Evolutionary conservation across 2,113 vertebrate species (phyloP).

Genomic region (Poeciliopsis turrubarensis): DNA sequence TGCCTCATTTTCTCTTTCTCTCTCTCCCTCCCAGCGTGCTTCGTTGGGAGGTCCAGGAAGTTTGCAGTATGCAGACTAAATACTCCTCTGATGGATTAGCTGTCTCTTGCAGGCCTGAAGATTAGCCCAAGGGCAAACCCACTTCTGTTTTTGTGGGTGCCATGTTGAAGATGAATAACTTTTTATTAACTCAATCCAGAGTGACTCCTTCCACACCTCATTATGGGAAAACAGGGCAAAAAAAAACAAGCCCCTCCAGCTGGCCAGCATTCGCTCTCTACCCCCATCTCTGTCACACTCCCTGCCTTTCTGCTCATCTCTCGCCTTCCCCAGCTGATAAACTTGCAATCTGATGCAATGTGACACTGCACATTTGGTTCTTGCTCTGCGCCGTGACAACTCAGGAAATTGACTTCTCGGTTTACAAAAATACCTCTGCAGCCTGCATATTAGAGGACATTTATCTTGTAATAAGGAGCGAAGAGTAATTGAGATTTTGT

Average conservation of each 20-base stretch:
- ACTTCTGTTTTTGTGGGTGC: constrained; percentile 64
- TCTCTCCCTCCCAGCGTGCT: constrained; percentile 19
- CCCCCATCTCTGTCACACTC: constrained; percentile 36
- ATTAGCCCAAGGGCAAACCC: constrained; percentile 78
- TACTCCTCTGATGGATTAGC: constrained; percentile 74
- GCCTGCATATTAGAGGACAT: constrained; percentile 64
- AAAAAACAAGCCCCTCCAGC: constrained; percentile 28
- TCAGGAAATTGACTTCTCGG: constrained; percentile 76
- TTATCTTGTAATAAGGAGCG: constrained; percentile 65
- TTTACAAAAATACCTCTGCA: constrained; percentile 40
- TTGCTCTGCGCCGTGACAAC: constrained; percentile 66
- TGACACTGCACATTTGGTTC: constrained; percentile 67
- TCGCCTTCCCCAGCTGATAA: constrained; percentile 52
- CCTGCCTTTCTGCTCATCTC: constrained; percentile 24
- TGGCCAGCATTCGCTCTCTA: constrained; percentile 20
- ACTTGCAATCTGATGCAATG: constrained; percentile 66
- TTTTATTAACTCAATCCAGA: constrained; percentile 73
- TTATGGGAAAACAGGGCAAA: constrained; percentile 37
- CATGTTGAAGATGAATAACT: constrained; percentile 76
- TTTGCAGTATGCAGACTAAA: constrained; percentile 61
- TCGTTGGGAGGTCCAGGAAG: constrained; percentile 61
- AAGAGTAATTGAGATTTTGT: constrained; percentile 63
- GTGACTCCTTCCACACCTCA: constrained; percentile 68
- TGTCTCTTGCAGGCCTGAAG: constrained; percentile 63
- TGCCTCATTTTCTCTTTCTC: constrained; percentile 51